A percentile compares a stretch with the other conserved stretches of the same genome.
These are phyloP conservation scores for Tribolium freemani DNA, from an alignment of 2,888 invertebrate species.

Conservation along the genomic window DNA sequence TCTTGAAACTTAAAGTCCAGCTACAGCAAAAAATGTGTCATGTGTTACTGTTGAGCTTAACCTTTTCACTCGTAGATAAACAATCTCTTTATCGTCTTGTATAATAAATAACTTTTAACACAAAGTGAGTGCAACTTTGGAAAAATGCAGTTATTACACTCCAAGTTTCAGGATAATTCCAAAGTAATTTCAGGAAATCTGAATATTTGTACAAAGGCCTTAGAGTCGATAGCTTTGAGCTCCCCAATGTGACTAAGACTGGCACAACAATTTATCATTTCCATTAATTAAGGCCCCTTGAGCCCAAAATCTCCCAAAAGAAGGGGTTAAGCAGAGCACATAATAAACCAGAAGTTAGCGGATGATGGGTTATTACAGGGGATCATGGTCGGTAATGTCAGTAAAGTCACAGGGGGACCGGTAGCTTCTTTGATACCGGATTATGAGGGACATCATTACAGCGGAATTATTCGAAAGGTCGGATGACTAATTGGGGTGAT, in stretches of 20 bases:
- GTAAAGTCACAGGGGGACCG: slow-evolving; percentile 45
- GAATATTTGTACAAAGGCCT: too few relatives aligned
- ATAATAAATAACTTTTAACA: too few relatives aligned
- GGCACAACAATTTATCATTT: slow-evolving; percentile 6
- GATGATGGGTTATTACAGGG: slow-evolving; percentile 49
- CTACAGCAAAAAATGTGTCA: too few relatives aligned
- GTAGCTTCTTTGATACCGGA: slow-evolving; percentile 48
- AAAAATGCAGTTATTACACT: too few relatives aligned
- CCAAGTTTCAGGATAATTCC: too few relatives aligned
- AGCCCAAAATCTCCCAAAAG: slow-evolving; percentile 5
- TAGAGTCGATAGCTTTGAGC: too few relatives aligned
- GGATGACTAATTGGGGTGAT: slow-evolving; percentile 53
- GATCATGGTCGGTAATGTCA: slow-evolving; percentile 36
- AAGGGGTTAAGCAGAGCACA: slow-evolving; percentile 49
- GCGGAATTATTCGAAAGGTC: slow-evolving; percentile 45
- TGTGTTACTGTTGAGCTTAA: too few relatives aligned
- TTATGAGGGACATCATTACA: slow-evolving; percentile 52
- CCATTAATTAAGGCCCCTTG: slow-evolving; percentile 21
- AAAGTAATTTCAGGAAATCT: too few relatives aligned
- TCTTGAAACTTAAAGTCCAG: too few relatives aligned
- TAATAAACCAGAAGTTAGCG: slow-evolving; percentile 50
- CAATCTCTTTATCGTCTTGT: too few relatives aligned
- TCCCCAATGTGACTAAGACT: background rate
- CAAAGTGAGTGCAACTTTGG: too few relatives aligned
- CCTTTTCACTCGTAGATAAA: too few relatives aligned